Percentiles rank a stretch among this genome's conserved stretches.
Conservation (phyloP, 2,888 invertebrate species). For the Pyrocoelia pectoralis region DNA sequence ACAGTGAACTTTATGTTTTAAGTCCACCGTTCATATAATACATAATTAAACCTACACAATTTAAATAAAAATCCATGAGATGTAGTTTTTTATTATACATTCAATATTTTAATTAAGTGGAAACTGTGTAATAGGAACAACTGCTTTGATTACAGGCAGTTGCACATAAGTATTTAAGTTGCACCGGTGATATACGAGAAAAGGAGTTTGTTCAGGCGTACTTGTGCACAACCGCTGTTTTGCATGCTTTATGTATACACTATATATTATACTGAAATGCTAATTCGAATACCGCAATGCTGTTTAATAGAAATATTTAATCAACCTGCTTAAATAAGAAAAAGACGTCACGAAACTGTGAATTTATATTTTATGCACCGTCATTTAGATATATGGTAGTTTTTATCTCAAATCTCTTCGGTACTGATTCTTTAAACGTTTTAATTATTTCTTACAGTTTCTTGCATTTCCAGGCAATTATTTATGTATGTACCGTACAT, state of each 20-base stretch:
- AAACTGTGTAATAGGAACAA: slow-evolving; percentile 31
- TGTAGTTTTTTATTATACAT: slow-evolving; percentile 35
- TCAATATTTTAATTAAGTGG: slow-evolving; percentile 42
- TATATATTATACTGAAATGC: slow-evolving; percentile 43
- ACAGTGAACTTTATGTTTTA: not conserved
- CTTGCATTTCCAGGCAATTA: too few relatives aligned
- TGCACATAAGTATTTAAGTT: slow-evolving; percentile 1
- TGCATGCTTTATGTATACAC: slow-evolving; percentile 39
- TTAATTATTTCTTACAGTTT: too few relatives aligned
- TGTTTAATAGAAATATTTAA: slow-evolving; percentile 44
- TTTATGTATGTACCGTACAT: too few relatives aligned
- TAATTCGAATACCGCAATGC: slow-evolving; percentile 47
- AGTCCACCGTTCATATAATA: not conserved
- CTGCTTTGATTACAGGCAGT: slow-evolving; percentile 34
- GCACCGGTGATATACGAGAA: slow-evolving; percentile 25
- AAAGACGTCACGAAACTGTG: slow-evolving; percentile 25
- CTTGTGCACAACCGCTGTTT: slow-evolving; percentile 37
- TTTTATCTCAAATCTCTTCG: too few relatives aligned
- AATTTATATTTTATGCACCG: slow-evolving; percentile 21
- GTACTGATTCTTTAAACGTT: too few relatives aligned
- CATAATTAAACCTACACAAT: not conserved
- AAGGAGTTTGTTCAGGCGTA: slow-evolving; percentile 30
- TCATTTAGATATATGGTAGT: not conserved
- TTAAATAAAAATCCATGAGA: too few relatives aligned
- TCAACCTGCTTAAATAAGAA: slow-evolving; percentile 36